Conservation (phyloP, 2,113 vertebrate genomes). For the Vulpes vulpes region DNA sequence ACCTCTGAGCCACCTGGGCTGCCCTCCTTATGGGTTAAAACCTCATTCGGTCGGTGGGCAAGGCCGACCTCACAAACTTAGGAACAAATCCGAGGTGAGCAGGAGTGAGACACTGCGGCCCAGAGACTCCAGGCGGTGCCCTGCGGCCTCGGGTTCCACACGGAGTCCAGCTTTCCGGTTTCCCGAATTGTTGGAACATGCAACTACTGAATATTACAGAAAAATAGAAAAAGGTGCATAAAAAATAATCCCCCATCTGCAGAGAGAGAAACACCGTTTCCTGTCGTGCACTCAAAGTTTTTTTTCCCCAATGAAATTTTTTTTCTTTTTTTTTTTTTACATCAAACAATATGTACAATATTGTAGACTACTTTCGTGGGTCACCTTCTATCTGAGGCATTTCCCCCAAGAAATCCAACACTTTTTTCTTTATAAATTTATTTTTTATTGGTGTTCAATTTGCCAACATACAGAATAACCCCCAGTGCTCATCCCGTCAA, state of each 20-base stretch:
- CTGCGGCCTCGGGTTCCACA: background rate
- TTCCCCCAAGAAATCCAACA: background rate
- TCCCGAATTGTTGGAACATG: background rate
- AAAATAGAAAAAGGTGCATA: background rate
- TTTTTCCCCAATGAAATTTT: background rate
- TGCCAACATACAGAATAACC: no score
- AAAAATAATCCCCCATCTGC: background rate
- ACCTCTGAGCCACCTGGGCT: no score
- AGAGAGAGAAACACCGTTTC: background rate
- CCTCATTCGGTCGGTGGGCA: background rate
- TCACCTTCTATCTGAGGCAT: background rate
- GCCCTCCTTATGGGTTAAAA: background rate
- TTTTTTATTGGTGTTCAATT: no score
- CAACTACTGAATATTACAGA: background rate
- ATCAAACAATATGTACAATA: background rate
- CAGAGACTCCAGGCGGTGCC: rapidly evolving
- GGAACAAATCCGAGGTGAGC: background rate
- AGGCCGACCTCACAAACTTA: background rate
- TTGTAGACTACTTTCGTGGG: no score
- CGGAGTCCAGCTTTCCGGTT: background rate
- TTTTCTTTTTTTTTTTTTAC: background rate
- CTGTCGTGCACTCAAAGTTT: background rate
- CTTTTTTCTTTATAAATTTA: background rate
- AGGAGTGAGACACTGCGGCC: background rate
- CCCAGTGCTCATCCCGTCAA: no score